Evolutionary conservation across 2,797 vertebrate species (phyloP).

Genomic region (Gymnothorax javanicus): DNA sequence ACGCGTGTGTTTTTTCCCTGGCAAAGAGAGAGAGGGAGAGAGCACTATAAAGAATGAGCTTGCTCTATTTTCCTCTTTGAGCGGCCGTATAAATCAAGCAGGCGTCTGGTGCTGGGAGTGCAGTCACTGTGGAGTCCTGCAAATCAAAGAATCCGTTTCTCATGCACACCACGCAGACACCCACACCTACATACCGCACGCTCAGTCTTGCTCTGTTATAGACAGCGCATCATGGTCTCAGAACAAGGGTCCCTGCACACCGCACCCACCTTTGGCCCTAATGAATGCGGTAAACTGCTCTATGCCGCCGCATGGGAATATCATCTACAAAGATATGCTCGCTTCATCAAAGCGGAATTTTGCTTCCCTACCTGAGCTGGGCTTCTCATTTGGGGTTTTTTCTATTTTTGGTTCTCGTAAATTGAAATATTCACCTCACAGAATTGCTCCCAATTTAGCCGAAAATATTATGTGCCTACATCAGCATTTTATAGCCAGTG

Average conservation of each 20-base stretch:
- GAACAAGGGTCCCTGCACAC: background rate
- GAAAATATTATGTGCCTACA: background rate
- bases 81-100: conserved; percentile 12
- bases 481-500: background rate
- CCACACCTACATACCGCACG: background rate
- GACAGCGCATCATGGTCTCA: background rate
- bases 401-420: background rate
- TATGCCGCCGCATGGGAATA: background rate
- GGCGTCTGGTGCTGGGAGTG: background rate
- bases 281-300: background rate
- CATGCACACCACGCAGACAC: background rate
- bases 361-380: background rate
- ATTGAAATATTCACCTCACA: background rate
- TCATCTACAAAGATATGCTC: background rate
- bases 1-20: background rate
- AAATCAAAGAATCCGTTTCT: conserved; percentile 1
- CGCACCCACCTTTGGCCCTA: background rate
- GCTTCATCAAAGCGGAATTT: background rate
- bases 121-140: conserved; percentile 17
- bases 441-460: background rate
- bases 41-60: background rate
- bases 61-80: conserved; percentile 20
- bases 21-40: background rate
- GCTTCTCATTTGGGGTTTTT: background rate
- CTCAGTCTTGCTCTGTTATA: background rate